phyloP scores from a whole-genome alignment of 1,140 invertebrate species.

The Drosophila kepulauana region DNA sequence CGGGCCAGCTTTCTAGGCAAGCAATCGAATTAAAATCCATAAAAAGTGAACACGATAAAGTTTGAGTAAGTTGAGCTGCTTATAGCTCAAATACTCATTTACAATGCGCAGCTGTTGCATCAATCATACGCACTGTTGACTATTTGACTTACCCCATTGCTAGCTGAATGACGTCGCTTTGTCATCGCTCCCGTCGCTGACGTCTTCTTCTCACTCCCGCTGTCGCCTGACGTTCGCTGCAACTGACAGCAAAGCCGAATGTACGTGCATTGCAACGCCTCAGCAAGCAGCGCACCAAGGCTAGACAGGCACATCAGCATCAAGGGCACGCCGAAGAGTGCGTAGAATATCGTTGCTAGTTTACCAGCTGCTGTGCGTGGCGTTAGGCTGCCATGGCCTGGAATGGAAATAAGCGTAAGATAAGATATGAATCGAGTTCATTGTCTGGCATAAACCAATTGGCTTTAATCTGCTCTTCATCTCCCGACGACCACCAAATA shows the following conservation, averaged over 20 bases:
- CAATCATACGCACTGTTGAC: constrained; percentile 73
- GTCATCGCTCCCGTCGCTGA: constrained; percentile 26
- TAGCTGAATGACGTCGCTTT: constrained; percentile 50
- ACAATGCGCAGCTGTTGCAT: constrained; percentile 48
- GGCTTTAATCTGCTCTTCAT: constrained; percentile 26
- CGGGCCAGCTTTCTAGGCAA: neutral
- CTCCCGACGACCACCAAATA: neutral
- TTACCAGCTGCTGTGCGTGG: constrained; percentile 92
- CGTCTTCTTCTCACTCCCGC: neutral
- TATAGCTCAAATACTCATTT: constrained; percentile 8
- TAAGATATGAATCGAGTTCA: neutral
- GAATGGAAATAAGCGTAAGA: constrained; percentile 83
- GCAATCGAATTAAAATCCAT: constrained; percentile 69
- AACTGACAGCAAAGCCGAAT: constrained; percentile 88
- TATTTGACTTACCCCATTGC: constrained; percentile 66
- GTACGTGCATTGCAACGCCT: constrained; percentile 90
- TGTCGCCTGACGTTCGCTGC: constrained; percentile 46
- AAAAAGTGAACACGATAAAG: constrained; percentile 62
- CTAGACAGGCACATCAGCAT: constrained; percentile 95
- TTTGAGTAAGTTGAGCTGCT: constrained; percentile 34
- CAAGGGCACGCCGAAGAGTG: constrained; percentile 92
- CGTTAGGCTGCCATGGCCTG: constrained; percentile 92
- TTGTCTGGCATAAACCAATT: constrained; percentile 20
- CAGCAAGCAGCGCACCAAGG: constrained; percentile 92
- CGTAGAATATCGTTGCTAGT: constrained; percentile 94